A percentile compares a stretch with the other conserved stretches of the same genome.
Conservation (phyloP, 2,797 vertebrate species). For the Lepus oiostolus region DNA sequence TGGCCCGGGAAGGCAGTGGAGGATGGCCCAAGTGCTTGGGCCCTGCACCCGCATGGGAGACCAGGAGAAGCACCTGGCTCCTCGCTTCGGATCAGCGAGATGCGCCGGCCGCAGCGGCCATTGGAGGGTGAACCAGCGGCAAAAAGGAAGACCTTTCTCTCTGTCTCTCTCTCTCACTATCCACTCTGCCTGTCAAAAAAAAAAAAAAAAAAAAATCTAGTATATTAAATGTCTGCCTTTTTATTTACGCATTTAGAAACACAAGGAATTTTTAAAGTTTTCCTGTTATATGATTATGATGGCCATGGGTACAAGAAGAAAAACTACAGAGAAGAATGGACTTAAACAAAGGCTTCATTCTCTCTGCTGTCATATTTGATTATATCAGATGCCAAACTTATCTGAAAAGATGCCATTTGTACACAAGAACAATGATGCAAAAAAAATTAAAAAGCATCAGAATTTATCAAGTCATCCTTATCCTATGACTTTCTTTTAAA, state of each 20-base stretch:
- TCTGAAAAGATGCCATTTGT: conserved; percentile 9
- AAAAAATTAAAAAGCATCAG: background rate
- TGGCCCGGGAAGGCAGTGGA: no score
- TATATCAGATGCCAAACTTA: background rate
- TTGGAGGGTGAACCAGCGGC: no score
- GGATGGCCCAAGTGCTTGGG: no score
- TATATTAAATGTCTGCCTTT: conserved; percentile 21
- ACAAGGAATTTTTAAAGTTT: background rate
- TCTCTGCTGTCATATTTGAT: background rate
- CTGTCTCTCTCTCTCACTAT: no score
- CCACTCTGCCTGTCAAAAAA: no score
- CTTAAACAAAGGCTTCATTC: background rate
- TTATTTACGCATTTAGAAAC: background rate
- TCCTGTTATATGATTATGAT: background rate
- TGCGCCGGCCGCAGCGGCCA: no score
- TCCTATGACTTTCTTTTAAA: background rate
- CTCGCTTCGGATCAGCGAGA: no score
- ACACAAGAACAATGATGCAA: background rate
- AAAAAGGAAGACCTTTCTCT: no score
- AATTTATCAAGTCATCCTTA: background rate
- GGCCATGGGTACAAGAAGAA: background rate
- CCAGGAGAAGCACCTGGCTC: no score
- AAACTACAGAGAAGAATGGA: background rate
- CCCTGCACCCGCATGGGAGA: no score
- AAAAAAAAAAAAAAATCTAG: background rate